These are phyloP conservation scores for Coenobita brevimanus DNA, from an alignment of 1,140 invertebrate species.

Conservation along the genomic window DNA sequence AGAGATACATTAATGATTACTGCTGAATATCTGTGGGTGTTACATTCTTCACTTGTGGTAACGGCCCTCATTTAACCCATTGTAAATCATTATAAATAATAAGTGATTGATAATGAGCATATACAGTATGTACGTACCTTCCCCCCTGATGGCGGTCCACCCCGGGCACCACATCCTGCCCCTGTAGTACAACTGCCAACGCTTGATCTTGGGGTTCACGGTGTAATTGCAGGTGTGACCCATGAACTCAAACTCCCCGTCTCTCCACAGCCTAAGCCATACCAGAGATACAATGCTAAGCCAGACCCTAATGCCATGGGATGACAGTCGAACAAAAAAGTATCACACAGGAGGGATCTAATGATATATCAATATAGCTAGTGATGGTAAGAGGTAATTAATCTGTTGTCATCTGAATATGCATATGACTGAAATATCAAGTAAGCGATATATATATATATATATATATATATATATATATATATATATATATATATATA, in stretches of 20 bases:
- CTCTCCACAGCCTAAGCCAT: not conserved
- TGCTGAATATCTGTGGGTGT: no score
- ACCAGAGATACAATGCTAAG: not conserved
- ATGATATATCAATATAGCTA: not conserved
- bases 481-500: no score
- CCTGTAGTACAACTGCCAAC: slow-evolving; percentile 2
- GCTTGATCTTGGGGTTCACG: not conserved
- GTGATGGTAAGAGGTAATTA: no score
- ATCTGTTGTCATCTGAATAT: no score
- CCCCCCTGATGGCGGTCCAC: slow-evolving; percentile 28
- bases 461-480: no score
- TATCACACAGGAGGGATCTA: no score
- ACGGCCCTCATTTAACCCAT: not conserved
- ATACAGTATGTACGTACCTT: not conserved
- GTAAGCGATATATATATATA: no score
- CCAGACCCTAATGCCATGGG: no score
- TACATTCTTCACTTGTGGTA: no score
- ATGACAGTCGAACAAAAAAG: not conserved
- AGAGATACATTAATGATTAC: no score
- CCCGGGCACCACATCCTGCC: slow-evolving; percentile 34
- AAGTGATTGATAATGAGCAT: not conserved
- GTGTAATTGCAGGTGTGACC: slow-evolving; percentile 4
- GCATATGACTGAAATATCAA: no score
- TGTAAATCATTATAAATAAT: not conserved
- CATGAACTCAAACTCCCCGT: slow-evolving; percentile 18